These are phyloP conservation scores for Cololabis saira DNA, from an alignment of 2,113 vertebrate genomes.

Conservation along the genomic window DNA sequence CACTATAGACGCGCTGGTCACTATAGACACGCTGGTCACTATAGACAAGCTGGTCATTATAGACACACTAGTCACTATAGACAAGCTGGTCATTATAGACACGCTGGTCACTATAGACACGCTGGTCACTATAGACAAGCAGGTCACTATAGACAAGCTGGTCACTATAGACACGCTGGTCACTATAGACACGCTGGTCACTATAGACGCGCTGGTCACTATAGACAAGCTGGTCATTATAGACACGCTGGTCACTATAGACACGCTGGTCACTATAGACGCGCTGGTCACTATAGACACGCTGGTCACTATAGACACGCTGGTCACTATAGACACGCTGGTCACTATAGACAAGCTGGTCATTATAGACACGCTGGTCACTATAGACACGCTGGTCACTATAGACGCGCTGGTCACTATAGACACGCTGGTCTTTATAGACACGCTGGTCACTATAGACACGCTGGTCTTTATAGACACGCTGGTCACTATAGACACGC, in stretches of 20 bases:
- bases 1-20: slow-evolving; percentile 65
- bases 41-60: slow-evolving; percentile 62
- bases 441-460: slow-evolving; percentile 65
- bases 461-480: slow-evolving; percentile 60
- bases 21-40: slow-evolving; percentile 66
- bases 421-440: slow-evolving; percentile 61
- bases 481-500: slow-evolving; percentile 64
- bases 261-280: slow-evolving; percentile 65
- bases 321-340: slow-evolving; percentile 63
- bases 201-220: slow-evolving; percentile 66
- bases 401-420: slow-evolving; percentile 63
- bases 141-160: slow-evolving; percentile 63
- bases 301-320: slow-evolving; percentile 64
- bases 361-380: slow-evolving; percentile 64
- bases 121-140: slow-evolving; percentile 63
- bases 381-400: slow-evolving; percentile 66
- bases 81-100: slow-evolving; percentile 64
- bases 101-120: slow-evolving; percentile 63
- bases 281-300: slow-evolving; percentile 63
- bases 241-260: slow-evolving; percentile 64
- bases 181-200: slow-evolving; percentile 65
- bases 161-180: slow-evolving; percentile 66
- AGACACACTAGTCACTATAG: slow-evolving; percentile 64
- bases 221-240: slow-evolving; percentile 62
- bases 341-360: slow-evolving; percentile 66